These are phyloP conservation scores for Endomychus coccineus DNA, from an alignment of 2,888 invertebrate genomes.

Conservation along the genomic window DNA sequence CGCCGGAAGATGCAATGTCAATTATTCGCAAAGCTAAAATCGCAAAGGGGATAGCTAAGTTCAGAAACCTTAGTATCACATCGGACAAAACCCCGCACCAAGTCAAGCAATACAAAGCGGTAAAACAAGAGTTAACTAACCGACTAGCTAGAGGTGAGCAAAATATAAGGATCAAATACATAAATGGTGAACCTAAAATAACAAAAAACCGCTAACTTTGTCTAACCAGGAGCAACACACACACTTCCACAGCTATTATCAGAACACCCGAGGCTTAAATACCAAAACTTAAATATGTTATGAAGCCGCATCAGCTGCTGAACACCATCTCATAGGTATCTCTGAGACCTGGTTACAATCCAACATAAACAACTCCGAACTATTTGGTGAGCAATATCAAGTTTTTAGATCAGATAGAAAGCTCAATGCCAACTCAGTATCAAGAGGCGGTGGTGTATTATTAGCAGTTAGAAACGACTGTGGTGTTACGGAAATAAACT, in stretches of 20 bases:
- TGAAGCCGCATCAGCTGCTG: background rate
- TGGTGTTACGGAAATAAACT: background rate
- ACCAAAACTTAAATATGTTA: conserved; percentile 1
- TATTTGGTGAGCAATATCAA: conserved; percentile 1
- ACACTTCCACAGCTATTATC: background rate
- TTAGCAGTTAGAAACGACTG: conserved; percentile 4
- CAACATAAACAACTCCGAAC: conserved; percentile 3
- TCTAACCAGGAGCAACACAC: conserved; percentile 2
- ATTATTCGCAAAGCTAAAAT: no score
- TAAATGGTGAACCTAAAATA: conserved; percentile 1
- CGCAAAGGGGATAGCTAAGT: background rate
- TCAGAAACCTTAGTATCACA: conserved; percentile 1
- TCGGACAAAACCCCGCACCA: no score
- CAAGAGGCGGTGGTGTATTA: conserved; percentile 4
- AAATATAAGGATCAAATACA: background rate
- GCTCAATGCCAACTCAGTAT: conserved; percentile 4
- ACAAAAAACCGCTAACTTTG: background rate
- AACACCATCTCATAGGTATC: conserved; percentile 2
- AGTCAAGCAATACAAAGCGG: no score
- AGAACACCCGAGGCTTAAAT: conserved; percentile 3
- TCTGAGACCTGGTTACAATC: conserved; percentile 4
- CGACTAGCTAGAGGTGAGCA: conserved; percentile 1
- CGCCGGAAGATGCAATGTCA: background rate
- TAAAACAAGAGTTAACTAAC: background rate
- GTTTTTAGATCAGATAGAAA: conserved; percentile 5